Conservation (phyloP, 1,140 invertebrate species). For the Sitodiplosis mosellana region DNA sequence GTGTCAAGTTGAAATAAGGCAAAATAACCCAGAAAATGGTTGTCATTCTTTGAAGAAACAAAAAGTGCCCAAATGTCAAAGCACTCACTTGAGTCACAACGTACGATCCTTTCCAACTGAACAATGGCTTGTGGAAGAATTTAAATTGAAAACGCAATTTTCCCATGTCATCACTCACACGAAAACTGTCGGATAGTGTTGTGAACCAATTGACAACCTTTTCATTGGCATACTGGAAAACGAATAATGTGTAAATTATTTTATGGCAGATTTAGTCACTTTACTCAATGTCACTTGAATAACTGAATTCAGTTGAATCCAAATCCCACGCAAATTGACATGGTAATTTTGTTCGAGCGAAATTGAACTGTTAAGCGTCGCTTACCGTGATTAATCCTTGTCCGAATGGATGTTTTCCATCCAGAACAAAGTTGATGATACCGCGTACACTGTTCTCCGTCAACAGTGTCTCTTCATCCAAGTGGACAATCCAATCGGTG, state of each 20-base stretch:
- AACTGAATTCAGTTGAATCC: no score
- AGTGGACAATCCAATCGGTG: conserved; percentile 91
- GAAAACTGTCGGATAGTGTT: conserved; percentile 87
- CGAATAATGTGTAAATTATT: no score
- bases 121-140: conserved; percentile 82
- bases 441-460: conserved; percentile 79
- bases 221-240: conserved; percentile 97
- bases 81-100: conserved; percentile 93
- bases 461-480: no score
- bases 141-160: conserved; percentile 85
- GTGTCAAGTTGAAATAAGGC: no score
- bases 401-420: conserved; percentile 90
- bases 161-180: conserved; percentile 94
- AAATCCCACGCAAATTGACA: no score
- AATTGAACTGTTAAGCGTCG: conserved; percentile 86
- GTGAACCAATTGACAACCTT: conserved; percentile 94
- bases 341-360: no score
- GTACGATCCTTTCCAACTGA: no score
- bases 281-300: no score
- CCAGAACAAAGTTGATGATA: conserved; percentile 87
- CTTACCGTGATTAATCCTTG: no score
- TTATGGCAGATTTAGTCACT: no score
- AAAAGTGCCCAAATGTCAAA: conserved; percentile 97
- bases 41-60: conserved; percentile 69
- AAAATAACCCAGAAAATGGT: conserved; percentile 59